Percentiles rank a stretch among this genome's conserved stretches.
Conservation (phyloP, 2,797 vertebrate species). For the Monodelphis domestica region DNA sequence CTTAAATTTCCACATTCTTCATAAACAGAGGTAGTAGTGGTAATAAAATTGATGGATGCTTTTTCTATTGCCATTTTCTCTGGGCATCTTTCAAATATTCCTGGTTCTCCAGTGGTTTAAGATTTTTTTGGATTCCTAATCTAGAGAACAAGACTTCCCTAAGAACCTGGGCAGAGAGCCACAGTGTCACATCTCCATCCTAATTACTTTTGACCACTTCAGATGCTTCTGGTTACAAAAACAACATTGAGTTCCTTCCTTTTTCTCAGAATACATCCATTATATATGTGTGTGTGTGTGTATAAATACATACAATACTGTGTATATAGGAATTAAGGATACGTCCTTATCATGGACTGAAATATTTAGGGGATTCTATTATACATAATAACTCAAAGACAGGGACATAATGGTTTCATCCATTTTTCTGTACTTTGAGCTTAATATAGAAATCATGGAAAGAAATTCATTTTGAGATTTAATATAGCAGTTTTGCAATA, state of each 20-base stretch:
- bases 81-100: not conserved
- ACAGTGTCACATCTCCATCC: rapidly evolving
- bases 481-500: not conserved
- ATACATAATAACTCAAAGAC: not conserved
- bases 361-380: not conserved
- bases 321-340: not conserved
- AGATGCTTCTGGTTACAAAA: rapidly evolving
- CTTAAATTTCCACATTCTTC: not conserved
- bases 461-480: not conserved
- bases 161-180: not conserved
- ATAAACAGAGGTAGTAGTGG: not conserved
- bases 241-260: too few species aligned
- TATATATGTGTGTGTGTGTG: too few species aligned
- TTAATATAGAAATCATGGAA: not conserved
- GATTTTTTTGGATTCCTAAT: not conserved
- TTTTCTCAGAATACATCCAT: not conserved
- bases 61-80: not conserved
- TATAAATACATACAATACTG: too few species aligned
- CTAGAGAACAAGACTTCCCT: not conserved
- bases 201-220: not conserved
- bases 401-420: not conserved
- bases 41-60: not conserved
- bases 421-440: not conserved
- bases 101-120: not conserved
- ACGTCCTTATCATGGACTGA: not conserved